These are phyloP conservation scores for Sterrhoptilus dennistouni DNA, from an alignment of 2,113 vertebrate genomes.

Conservation along the genomic window DNA sequence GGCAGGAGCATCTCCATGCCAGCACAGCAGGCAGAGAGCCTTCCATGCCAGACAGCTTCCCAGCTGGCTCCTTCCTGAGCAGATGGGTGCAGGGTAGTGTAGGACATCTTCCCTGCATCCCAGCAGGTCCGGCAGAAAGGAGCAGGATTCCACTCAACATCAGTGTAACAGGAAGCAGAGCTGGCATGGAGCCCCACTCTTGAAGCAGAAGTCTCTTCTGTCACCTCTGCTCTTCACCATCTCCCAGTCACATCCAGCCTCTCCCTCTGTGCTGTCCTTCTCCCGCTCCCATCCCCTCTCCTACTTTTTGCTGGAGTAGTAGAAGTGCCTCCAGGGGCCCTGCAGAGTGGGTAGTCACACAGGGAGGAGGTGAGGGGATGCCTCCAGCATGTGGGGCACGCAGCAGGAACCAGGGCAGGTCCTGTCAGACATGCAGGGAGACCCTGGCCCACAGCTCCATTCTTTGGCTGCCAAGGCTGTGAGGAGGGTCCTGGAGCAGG, in stretches of 20 bases:
- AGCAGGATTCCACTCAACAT: background rate
- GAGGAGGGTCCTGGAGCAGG: background rate
- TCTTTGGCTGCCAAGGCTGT: background rate
- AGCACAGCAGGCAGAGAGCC: background rate
- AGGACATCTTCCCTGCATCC: background rate
- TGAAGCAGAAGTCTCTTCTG: background rate
- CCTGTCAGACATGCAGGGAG: background rate
- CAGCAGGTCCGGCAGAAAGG: background rate
- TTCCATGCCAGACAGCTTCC: background rate
- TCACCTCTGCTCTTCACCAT: fast-evolving
- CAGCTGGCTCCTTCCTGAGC: background rate
- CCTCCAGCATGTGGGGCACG: background rate
- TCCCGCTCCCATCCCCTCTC: background rate
- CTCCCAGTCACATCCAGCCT: background rate
- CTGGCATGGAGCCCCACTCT: background rate
- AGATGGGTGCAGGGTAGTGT: background rate
- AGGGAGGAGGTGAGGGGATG: fast-evolving
- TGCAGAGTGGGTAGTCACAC: background rate
- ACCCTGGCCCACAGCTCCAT: background rate
- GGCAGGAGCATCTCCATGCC: background rate
- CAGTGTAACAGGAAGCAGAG: background rate
- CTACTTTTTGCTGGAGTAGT: fast-evolving
- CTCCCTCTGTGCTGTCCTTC: background rate
- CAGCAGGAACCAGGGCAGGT: background rate
- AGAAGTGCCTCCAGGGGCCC: background rate